Conservation (phyloP, 2,888 invertebrate genomes). For the Strigamia maritima region DNA sequence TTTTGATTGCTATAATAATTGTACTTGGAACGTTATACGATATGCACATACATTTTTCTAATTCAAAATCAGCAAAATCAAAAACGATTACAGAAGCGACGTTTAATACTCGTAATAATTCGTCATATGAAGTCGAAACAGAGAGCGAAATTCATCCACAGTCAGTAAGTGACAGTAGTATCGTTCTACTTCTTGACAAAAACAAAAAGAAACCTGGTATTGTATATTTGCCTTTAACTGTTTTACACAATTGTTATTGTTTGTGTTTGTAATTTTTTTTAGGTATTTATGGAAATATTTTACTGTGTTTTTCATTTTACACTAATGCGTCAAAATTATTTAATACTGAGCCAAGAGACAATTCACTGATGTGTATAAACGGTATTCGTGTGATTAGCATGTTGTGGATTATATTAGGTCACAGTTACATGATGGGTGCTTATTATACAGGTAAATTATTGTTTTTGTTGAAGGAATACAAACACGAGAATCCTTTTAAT, state of each 20-base stretch:
- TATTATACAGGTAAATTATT: neutral
- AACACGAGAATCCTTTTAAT: neutral
- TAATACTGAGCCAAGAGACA: slow-evolving; percentile 49
- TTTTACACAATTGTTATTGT: neutral
- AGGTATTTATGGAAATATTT: slow-evolving; percentile 45
- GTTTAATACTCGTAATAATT: neutral
- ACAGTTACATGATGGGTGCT: slow-evolving; percentile 49
- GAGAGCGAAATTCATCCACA: neutral
- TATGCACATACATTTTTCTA: neutral
- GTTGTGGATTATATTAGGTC: slow-evolving; percentile 60
- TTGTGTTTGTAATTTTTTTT: neutral
- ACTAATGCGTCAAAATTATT: slow-evolving; percentile 55
- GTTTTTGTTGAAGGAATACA: neutral
- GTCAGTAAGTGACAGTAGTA: neutral
- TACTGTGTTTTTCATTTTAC: slow-evolving; percentile 57
- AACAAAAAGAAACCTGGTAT: neutral
- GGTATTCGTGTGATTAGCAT: slow-evolving; percentile 59
- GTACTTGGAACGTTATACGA: neutral
- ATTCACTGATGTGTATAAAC: slow-evolving; percentile 55
- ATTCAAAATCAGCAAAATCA: neutral
- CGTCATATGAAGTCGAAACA: neutral
- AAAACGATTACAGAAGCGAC: neutral
- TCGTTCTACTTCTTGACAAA: neutral
- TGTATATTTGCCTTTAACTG: neutral
- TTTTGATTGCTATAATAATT: neutral